Conservation (phyloP, 2,797 vertebrate genomes). For the Rousettus madagascariensis region DNA sequence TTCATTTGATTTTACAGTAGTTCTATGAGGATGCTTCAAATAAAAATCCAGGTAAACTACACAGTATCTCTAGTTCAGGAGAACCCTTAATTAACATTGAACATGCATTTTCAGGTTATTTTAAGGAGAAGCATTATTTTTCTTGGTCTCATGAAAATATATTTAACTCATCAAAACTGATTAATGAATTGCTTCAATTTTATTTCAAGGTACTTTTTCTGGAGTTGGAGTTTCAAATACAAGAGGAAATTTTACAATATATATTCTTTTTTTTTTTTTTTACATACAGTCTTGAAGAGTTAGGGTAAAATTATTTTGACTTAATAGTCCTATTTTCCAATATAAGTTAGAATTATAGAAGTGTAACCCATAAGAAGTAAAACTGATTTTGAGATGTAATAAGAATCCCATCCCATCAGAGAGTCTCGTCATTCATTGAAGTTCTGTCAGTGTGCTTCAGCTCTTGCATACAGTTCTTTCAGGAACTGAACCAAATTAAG, state of each 20-base stretch:
- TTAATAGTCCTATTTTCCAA: not conserved
- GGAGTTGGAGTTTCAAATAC: not conserved
- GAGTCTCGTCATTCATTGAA: not conserved
- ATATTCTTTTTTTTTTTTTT: not conserved
- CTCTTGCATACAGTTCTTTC: not conserved
- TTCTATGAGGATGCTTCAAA: not conserved
- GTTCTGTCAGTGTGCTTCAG: not conserved
- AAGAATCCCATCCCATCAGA: not conserved
- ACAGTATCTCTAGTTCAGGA: not conserved
- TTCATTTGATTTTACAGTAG: conserved; percentile 9
- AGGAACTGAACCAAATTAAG: not conserved
- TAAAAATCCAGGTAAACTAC: not conserved
- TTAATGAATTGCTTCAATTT: not conserved
- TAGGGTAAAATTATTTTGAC: not conserved
- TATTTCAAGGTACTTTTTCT: conserved; percentile 10
- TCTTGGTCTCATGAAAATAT: conserved; percentile 8
- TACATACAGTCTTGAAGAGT: not conserved
- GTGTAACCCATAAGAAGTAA: not conserved
- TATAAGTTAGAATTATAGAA: conserved; percentile 4
- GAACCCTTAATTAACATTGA: not conserved
- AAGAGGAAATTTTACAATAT: not conserved
- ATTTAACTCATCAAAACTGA: not conserved
- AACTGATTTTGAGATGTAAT: conserved; percentile 4
- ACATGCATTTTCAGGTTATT: conserved; percentile 15
- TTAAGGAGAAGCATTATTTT: conserved; percentile 12